phyloP scores from a whole-genome alignment of 2,797 vertebrate species.

The Eleutherodactylus coqui region DNA sequence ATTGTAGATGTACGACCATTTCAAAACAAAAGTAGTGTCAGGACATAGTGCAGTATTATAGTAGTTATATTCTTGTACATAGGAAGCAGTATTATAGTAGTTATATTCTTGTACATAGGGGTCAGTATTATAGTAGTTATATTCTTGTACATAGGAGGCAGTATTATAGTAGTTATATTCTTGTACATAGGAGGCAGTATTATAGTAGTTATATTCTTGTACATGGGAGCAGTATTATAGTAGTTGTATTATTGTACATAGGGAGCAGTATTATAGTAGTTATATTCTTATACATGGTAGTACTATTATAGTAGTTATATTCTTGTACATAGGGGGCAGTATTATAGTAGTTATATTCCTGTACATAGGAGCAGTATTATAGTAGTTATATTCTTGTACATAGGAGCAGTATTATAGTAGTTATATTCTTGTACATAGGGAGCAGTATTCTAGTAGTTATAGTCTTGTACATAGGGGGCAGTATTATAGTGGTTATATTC shows the following conservation, averaged over 20 bases:
- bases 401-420: slow-evolving; percentile 18
- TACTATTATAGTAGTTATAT: slow-evolving; percentile 19
- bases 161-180: slow-evolving; percentile 15
- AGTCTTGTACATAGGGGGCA: slow-evolving; percentile 1
- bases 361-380: slow-evolving; percentile 20
- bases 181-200: neutral
- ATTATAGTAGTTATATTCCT: slow-evolving; percentile 18
- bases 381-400: slow-evolving; percentile 17
- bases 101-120: slow-evolving; percentile 4
- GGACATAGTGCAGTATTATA: slow-evolving; percentile 6
- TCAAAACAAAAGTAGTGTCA: no score
- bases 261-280: slow-evolving; percentile 20
- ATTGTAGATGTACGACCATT: no score
- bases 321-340: slow-evolving; percentile 12
- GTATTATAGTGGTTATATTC: neutral
- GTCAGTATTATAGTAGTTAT: slow-evolving; percentile 26
- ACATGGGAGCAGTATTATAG: no score
- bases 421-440: slow-evolving; percentile 21
- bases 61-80: slow-evolving; percentile 26
- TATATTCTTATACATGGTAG: slow-evolving; percentile 11
- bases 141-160: slow-evolving; percentile 4
- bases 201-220: no score
- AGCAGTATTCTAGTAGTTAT: slow-evolving; percentile 6
- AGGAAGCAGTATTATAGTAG: slow-evolving; percentile 17
- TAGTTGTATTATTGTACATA: no score